Percentiles rank a stretch among this genome's conserved stretches.
Evolutionary conservation across 2,113 vertebrate species (phyloP).

Genomic region (Genyomyrus donnyi): DNA sequence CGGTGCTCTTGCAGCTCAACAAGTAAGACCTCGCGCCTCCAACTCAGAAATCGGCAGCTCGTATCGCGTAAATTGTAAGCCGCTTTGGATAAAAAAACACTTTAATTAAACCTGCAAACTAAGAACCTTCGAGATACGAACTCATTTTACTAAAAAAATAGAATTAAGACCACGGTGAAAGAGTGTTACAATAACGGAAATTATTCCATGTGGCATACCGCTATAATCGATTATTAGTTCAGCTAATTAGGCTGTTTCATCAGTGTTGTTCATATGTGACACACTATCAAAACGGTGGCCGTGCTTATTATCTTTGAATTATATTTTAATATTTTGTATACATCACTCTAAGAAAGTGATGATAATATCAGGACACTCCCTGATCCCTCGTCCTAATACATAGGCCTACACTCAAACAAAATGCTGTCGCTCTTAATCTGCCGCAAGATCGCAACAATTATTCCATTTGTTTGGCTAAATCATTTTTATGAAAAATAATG

Average conservation of each 20-base stretch:
- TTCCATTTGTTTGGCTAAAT: slow-evolving; percentile 48
- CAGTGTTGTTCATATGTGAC: background rate
- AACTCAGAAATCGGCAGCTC: background rate
- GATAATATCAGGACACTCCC: background rate
- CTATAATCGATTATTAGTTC: background rate
- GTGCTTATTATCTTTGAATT: background rate
- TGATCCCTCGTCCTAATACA: background rate
- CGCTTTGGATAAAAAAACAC: background rate
- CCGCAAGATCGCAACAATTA: slow-evolving; percentile 53
- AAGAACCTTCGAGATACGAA: background rate
- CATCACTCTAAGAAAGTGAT: background rate
- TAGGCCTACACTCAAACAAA: background rate
- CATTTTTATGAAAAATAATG: slow-evolving; percentile 48
- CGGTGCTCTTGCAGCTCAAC: background rate
- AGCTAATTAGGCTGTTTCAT: background rate
- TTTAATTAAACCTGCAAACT: background rate
- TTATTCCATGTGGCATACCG: background rate
- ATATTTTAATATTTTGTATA: background rate
- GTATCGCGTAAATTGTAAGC: background rate
- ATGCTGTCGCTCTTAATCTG: background rate
- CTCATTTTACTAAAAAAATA: background rate
- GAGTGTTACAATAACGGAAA: background rate
- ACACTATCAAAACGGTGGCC: background rate
- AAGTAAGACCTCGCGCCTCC: background rate
- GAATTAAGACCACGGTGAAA: background rate